These are phyloP conservation scores for Mizuhopecten yessoensis DNA, from an alignment of 1,140 invertebrate species.

Conservation along the genomic window DNA sequence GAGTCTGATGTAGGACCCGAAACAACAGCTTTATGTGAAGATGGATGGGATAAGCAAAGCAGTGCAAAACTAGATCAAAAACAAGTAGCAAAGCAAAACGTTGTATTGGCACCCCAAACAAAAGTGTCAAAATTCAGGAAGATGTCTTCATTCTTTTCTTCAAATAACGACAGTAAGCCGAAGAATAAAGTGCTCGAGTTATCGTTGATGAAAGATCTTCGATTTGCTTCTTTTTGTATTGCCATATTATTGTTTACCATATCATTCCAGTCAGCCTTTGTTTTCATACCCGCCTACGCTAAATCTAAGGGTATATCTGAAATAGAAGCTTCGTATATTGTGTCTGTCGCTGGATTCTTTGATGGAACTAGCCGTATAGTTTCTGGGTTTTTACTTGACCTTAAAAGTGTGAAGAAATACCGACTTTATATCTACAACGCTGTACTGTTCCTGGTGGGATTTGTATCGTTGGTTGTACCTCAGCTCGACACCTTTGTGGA, in stretches of 20 bases:
- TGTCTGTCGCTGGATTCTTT: conserved; percentile 69
- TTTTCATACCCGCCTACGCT: conserved; percentile 73
- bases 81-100: neutral
- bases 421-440: conserved; percentile 68
- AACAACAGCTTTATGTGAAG: neutral
- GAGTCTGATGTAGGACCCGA: neutral
- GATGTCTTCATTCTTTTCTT: neutral
- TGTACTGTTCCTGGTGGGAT: conserved; percentile 66
- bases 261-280: conserved; percentile 68
- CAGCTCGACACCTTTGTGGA: conserved; percentile 60
- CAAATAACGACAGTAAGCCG: neutral
- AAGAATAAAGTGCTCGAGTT: conserved; percentile 61
- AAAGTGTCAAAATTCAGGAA: neutral
- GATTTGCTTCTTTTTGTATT: conserved; percentile 71
- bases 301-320: conserved; percentile 66
- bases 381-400: conserved; percentile 69
- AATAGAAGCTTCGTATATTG: conserved; percentile 62
- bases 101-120: neutral
- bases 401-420: conserved; percentile 62
- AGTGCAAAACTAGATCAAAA: neutral
- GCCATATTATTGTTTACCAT: conserved; percentile 69
- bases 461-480: conserved; percentile 65
- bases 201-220: conserved; percentile 68
- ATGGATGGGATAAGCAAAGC: neutral
- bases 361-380: conserved; percentile 67